phyloP scores from a whole-genome alignment of 2,113 vertebrate genomes.

The Alaudala cheleensis region DNA sequence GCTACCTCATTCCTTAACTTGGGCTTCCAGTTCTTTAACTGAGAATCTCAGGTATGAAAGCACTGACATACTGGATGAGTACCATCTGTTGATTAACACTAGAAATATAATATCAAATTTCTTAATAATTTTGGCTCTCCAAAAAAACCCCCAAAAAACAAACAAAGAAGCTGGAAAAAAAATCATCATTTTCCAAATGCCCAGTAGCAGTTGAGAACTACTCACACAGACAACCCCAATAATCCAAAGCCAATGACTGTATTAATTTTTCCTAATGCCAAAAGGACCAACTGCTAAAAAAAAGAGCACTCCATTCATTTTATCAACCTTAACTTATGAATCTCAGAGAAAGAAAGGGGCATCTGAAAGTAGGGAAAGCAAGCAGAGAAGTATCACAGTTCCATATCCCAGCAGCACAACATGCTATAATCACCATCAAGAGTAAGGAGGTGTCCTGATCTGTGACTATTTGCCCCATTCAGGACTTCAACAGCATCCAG shows the following conservation, averaged over 20 bases:
- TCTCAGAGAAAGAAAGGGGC: neutral
- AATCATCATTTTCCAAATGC: neutral
- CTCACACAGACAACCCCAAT: neutral
- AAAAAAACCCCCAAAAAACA: rapidly evolving
- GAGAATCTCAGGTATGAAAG: neutral
- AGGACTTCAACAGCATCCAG: neutral
- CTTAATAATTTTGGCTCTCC: neutral
- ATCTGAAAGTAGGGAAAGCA: neutral
- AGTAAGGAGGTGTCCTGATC: neutral
- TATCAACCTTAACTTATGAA: neutral
- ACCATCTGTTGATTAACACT: neutral
- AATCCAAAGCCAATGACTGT: neutral
- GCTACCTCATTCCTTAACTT: neutral
- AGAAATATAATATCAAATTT: neutral
- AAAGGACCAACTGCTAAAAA: neutral
- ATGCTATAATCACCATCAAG: neutral
- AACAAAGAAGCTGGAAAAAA: neutral
- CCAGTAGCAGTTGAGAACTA: neutral
- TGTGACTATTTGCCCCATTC: neutral
- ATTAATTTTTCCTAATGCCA: neutral
- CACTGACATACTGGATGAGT: neutral
- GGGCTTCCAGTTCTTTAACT: neutral
- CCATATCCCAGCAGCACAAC: neutral
- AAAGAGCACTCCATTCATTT: neutral
- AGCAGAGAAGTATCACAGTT: neutral